Base-by-base conservation (phyloP, 2,888 invertebrate species). In the Diabrotica balteata region DNA sequence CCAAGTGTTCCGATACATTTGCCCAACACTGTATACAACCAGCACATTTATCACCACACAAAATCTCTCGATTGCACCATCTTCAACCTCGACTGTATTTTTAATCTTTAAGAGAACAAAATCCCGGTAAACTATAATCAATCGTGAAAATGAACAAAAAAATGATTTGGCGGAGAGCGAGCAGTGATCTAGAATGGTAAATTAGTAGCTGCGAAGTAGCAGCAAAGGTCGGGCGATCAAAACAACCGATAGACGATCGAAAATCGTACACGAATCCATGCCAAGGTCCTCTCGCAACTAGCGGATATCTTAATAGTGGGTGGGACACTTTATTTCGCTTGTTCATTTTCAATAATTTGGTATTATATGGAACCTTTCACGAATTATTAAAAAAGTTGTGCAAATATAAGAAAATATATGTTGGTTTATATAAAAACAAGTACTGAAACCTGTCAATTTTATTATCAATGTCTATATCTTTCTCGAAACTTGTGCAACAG, bases 111-210 rank as follows among this genome's bases (percentile, higher is more conserved):
- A 47, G 9, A 47, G 9, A 47, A 47, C 47, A 47, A 47, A 47
- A 47, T 47, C 47, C 10, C 10, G 6, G 10, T 47, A 47, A 47
- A 47, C 47, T 47, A 47, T 47, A 47, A 47, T 47, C 47, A 47
- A 47, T 47, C 47, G 47, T 47, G 47, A 47, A 47, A 47, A 47
- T 47, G 8, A 47, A 47, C 2, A 47, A 47, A 47, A 47, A 9
- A 47, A 47, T 32, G 32, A 47, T 9, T 47, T 47, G 10, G 47
- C 47, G 8, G 32, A 32, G 32, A 32, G 32, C 32, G 47, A 47
- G 47, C 47, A 47, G 47, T 47, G 47, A 47, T 47, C 47, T 47
- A 47, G 47, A 47, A 47, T 47, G 10, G 47, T 47, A 47, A 47
- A 47, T 47, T 47, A 47, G 47, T 47, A 47, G 47, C 10, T 47